Conservation (phyloP, 1,140 invertebrate species). For the Papilio glaucus region DNA sequence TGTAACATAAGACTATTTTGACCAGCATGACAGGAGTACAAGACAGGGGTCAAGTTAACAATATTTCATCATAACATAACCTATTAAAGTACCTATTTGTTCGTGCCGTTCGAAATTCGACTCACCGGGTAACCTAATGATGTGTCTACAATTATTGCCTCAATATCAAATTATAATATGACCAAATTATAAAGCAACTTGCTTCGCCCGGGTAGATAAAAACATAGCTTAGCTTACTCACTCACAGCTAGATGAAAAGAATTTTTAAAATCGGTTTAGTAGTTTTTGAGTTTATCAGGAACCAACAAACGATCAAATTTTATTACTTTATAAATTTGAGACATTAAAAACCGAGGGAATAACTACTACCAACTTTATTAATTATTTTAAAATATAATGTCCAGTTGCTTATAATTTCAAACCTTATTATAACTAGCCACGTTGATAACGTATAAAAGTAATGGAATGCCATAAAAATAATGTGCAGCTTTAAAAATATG, state of each 20-base stretch:
- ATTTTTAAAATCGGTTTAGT: too few relatives aligned
- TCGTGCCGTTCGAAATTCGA: neutral
- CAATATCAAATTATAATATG: too few relatives aligned
- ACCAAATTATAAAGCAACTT: too few relatives aligned
- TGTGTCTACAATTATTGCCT: neutral
- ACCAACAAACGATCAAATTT: too few relatives aligned
- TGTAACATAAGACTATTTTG: constrained; percentile 15
- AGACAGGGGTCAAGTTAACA: constrained; percentile 20
- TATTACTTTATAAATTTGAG: too few relatives aligned
- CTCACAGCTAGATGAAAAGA: too few relatives aligned
- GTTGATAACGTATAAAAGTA: neutral
- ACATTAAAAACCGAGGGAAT: neutral
- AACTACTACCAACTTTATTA: neutral
- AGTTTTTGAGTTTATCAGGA: too few relatives aligned
- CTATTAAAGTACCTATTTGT: neutral
- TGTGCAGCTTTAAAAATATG: constrained; percentile 1
- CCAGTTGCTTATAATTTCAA: neutral
- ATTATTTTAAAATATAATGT: neutral
- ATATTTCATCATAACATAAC: constrained; percentile 1
- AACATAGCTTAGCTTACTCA: too few relatives aligned
- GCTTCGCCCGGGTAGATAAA: too few relatives aligned
- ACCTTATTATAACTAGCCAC: neutral
- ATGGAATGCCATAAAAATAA: neutral
- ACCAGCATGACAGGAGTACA: neutral
- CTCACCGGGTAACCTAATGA: neutral